A percentile compares a stretch with the other conserved stretches of the same genome.
Conservation (phyloP, 2,888 invertebrate species). For the Cepaea hortensis region DNA sequence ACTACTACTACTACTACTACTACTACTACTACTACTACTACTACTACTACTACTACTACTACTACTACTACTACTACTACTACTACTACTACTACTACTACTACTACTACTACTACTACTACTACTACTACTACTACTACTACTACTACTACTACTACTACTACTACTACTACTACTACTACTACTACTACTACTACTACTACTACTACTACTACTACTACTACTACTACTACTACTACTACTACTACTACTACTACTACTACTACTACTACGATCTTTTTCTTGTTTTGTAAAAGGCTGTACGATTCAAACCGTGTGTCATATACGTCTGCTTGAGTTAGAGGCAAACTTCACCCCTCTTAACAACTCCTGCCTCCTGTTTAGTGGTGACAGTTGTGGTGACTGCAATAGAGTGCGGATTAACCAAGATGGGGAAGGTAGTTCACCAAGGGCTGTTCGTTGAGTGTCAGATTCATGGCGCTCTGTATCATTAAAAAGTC, state of each 20-base stretch:
- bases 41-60: not conserved
- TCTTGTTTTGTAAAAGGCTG: too few species aligned
- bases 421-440: too few species aligned
- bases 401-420: too few species aligned
- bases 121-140: not conserved
- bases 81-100: not conserved
- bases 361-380: too few species aligned
- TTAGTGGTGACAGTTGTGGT: too few species aligned
- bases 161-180: not conserved
- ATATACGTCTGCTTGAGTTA: too few species aligned
- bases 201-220: not conserved
- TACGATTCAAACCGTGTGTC: too few species aligned
- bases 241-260: not conserved
- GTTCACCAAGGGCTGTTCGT: too few species aligned
- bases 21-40: not conserved
- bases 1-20: not conserved
- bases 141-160: not conserved
- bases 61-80: not conserved
- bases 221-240: not conserved
- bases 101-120: not conserved
- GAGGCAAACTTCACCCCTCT: too few species aligned
- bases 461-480: too few species aligned
- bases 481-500: too few species aligned
- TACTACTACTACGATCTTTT: not conserved
- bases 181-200: not conserved